phyloP scores from a whole-genome alignment of 2,797 vertebrate species.

The Champsocephalus gunnari region DNA sequence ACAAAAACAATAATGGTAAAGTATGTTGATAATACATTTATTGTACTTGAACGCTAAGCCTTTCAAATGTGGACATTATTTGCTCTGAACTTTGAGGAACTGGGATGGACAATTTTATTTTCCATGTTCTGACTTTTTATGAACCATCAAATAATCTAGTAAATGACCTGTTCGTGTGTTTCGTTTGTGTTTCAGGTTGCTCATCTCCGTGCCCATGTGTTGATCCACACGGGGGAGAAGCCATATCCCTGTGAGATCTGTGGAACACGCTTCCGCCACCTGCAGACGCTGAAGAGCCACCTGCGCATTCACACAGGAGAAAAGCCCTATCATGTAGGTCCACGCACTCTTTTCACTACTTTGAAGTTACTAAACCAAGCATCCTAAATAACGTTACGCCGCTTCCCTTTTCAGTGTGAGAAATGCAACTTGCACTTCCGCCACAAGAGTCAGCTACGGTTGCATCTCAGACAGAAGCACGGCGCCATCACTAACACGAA shows the following conservation, averaged over 20 bases:
- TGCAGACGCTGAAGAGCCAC: slow-evolving; percentile 99
- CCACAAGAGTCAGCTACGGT: slow-evolving; percentile 98
- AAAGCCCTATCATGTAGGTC: slow-evolving; percentile 97
- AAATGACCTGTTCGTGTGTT: not conserved
- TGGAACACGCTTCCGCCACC: slow-evolving; percentile 96
- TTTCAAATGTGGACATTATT: too few species aligned
- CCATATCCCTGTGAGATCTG: slow-evolving; percentile 99
- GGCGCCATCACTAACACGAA: slow-evolving; percentile 99
- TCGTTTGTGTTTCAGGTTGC: slow-evolving; percentile 87
- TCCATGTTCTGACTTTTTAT: too few species aligned
- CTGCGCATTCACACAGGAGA: slow-evolving; percentile 98
- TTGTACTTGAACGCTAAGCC: too few species aligned
- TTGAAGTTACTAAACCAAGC: not conserved
- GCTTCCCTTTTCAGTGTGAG: slow-evolving; percentile 89
- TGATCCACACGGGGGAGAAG: slow-evolving; percentile 99
- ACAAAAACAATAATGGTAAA: too few species aligned
- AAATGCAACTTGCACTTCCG: slow-evolving; percentile 99
- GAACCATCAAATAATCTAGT: too few species aligned
- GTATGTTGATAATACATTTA: too few species aligned
- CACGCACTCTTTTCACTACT: not conserved
- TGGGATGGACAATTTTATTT: too few species aligned
- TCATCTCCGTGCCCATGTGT: slow-evolving; percentile 96
- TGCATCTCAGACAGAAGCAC: slow-evolving; percentile 98
- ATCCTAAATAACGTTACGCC: not conserved
- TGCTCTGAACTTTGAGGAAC: too few species aligned